phyloP scores from a whole-genome alignment of 2,888 invertebrate genomes.

The Bruchidius siliquastri region DNA sequence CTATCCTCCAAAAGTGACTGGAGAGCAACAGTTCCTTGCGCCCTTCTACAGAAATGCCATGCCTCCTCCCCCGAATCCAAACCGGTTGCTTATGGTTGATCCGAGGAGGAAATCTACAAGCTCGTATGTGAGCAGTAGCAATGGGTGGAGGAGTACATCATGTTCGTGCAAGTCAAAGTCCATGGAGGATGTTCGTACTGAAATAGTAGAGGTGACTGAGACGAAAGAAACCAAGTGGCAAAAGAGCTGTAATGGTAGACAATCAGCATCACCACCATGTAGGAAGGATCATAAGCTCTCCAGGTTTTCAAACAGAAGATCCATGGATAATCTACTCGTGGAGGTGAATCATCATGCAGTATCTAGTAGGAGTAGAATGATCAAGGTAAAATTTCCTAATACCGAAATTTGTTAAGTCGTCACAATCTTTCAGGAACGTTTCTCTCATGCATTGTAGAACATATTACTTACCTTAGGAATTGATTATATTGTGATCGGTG shows the following conservation, averaged over 20 bases:
- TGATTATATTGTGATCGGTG: too few relatives aligned
- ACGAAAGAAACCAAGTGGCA: conserved; percentile 50
- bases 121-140: neutral
- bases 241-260: conserved; percentile 58
- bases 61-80: conserved; percentile 53
- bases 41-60: conserved; percentile 65
- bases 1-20: conserved; percentile 47
- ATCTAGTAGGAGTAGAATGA: conserved; percentile 29
- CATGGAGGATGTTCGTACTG: conserved; percentile 67
- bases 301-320: conserved; percentile 52
- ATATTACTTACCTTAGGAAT: too few relatives aligned
- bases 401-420: too few relatives aligned
- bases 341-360: conserved; percentile 46
- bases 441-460: too few relatives aligned
- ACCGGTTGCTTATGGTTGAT: conserved; percentile 40
- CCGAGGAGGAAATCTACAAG: conserved; percentile 30
- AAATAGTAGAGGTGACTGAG: conserved; percentile 44
- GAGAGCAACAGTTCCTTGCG: conserved; percentile 61
- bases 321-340: conserved; percentile 65
- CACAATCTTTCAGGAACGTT: too few relatives aligned
- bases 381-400: neutral
- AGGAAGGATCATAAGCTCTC: conserved; percentile 29
- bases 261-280: conserved; percentile 52
- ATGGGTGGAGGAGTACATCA: conserved; percentile 26
- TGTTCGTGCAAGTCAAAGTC: conserved; percentile 60